Evolutionary conservation across 2,113 vertebrate genomes (phyloP).

Genomic region (Pleuronectes platessa): DNA sequence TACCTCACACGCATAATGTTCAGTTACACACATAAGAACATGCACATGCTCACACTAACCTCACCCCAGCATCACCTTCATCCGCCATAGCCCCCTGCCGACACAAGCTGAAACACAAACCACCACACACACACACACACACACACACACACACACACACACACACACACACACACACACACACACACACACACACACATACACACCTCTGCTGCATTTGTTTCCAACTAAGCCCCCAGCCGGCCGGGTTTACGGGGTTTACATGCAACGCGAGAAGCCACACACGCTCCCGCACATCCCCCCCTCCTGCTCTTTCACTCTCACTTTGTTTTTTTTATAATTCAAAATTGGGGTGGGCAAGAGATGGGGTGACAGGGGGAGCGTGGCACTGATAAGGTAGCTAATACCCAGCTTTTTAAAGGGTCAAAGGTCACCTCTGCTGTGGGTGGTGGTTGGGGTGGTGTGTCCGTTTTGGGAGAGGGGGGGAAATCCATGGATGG

Average conservation of each 20-base stretch:
- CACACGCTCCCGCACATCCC: not conserved
- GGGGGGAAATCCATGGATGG: not conserved
- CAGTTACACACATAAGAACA: not conserved
- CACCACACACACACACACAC: not conserved
- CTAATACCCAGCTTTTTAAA: constrained; percentile 70
- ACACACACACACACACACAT: not conserved
- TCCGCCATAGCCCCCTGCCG: not conserved
- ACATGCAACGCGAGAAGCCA: constrained; percentile 62
- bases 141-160: constrained; percentile 4
- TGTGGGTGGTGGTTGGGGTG: constrained; percentile 21
- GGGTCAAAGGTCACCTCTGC: constrained; percentile 66
- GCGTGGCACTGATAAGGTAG: constrained; percentile 79
- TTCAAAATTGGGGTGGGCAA: constrained; percentile 40
- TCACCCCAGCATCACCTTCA: constrained; percentile 17
- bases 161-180: not conserved
- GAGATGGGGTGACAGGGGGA: constrained; percentile 70
- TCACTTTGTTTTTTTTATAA: constrained; percentile 75
- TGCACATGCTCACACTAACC: not conserved
- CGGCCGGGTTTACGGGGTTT: constrained; percentile 46
- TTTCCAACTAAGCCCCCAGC: constrained; percentile 53
- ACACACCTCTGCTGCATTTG: constrained; percentile 45
- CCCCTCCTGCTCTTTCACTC: constrained; percentile 1
- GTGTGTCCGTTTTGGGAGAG: not conserved
- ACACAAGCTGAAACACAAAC: constrained; percentile 28
- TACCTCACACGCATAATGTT: not conserved